Percentiles rank a stretch among this genome's conserved stretches.
Conservation (phyloP, 2,113 vertebrate species). For the Vombatus ursinus region DNA sequence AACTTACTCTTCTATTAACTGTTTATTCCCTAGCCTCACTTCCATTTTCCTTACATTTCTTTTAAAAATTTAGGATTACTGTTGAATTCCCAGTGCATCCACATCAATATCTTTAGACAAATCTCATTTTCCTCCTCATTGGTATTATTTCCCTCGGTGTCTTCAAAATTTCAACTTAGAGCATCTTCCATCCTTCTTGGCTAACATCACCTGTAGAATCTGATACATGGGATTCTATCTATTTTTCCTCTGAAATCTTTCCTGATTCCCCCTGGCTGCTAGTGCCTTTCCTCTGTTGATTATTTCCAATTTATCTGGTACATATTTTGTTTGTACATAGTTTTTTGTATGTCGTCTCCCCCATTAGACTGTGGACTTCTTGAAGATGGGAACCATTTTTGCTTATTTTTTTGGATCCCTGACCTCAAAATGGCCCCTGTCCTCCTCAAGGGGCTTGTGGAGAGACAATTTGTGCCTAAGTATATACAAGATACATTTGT, state of each 20-base stretch:
- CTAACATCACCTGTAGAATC: neutral
- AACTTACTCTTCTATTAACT: neutral
- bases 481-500: neutral
- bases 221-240: neutral
- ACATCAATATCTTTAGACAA: neutral
- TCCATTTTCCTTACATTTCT: neutral
- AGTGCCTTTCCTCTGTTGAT: neutral
- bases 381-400: neutral
- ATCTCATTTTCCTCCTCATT: neutral
- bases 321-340: neutral
- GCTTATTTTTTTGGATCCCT: neutral
- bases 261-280: neutral
- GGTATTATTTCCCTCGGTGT: neutral
- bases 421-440: neutral
- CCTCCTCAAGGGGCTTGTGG: neutral
- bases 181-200: neutral
- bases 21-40: neutral
- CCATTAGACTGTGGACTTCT: neutral
- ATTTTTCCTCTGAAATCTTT: neutral
- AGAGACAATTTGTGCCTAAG: neutral
- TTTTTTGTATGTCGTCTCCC: neutral
- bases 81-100: neutral
- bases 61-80: neutral
- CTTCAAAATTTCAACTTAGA: neutral
- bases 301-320: neutral